These are phyloP conservation scores for Candoia aspera DNA, from an alignment of 2,113 vertebrate species.

Conservation along the genomic window DNA sequence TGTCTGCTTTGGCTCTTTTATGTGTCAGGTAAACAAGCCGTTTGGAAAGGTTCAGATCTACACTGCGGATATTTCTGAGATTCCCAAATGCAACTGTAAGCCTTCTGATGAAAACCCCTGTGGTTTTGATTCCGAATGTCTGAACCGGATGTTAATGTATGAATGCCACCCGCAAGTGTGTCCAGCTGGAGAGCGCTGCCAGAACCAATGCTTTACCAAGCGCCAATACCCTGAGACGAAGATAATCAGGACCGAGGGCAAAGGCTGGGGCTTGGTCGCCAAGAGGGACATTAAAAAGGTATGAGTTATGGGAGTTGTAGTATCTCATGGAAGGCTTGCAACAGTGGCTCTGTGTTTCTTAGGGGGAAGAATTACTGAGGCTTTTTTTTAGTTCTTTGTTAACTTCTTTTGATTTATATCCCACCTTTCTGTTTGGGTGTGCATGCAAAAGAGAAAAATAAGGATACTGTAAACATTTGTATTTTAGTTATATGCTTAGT, in stretches of 20 bases:
- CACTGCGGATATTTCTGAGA: constrained; percentile 93
- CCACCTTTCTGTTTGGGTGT: background rate
- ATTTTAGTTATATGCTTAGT: too few species aligned
- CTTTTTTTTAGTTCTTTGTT: background rate
- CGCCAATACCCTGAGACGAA: constrained; percentile 96
- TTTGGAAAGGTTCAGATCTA: constrained; percentile 92
- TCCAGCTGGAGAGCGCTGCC: constrained; percentile 86
- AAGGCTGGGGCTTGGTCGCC: constrained; percentile 93
- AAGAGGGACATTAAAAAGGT: constrained; percentile 97
- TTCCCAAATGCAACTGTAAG: constrained; percentile 98
- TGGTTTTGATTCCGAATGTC: constrained; percentile 92
- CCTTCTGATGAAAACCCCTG: constrained; percentile 90
- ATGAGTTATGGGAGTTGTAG: background rate
- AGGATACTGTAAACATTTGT: too few species aligned
- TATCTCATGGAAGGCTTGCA: background rate
- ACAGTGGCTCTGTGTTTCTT: background rate
- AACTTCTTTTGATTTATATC: background rate
- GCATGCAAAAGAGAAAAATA: too few species aligned
- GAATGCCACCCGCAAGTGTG: constrained; percentile 98
- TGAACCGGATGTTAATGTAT: constrained; percentile 97
- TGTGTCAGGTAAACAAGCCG: constrained; percentile 89
- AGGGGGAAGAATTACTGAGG: background rate
- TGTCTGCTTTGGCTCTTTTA: background rate
- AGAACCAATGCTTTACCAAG: constrained; percentile 96
- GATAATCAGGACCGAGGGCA: constrained; percentile 92